phyloP scores from a whole-genome alignment of 2,888 invertebrate genomes.

The Tetanocera ferruginea region DNA sequence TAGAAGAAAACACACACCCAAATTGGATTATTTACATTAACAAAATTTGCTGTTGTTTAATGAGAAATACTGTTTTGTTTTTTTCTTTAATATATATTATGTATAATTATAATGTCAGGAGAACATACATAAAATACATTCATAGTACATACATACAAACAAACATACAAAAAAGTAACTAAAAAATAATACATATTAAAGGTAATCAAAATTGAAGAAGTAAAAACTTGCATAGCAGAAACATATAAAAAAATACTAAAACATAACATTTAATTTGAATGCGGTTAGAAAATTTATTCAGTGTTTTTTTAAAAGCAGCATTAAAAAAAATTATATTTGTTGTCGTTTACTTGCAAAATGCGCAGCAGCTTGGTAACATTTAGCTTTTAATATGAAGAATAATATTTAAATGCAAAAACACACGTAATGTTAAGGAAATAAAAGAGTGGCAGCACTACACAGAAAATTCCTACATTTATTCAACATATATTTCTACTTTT shows the following conservation, averaged over 20 bases:
- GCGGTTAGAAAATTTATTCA: constrained; percentile 29
- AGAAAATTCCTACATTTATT: neutral
- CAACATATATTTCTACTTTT: neutral
- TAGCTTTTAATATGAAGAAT: too few species aligned
- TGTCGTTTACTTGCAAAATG: neutral
- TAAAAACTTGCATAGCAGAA: constrained; percentile 3
- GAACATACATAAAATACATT: constrained; percentile 35
- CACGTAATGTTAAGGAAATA: neutral
- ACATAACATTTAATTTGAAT: constrained; percentile 8
- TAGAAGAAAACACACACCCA: constrained; percentile 71
- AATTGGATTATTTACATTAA: constrained; percentile 71
- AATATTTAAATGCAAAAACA: neutral
- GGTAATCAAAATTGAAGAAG: constrained; percentile 26
- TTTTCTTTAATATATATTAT: neutral
- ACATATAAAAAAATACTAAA: constrained; percentile 5
- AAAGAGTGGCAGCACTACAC: neutral
- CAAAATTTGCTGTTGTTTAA: constrained; percentile 58
- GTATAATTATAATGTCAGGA: constrained; percentile 1
- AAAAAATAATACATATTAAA: constrained; percentile 39
- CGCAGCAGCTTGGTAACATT: neutral
- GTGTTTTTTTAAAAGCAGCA: constrained; percentile 16
- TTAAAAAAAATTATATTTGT: neutral
- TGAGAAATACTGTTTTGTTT: constrained; percentile 18
- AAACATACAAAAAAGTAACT: constrained; percentile 34
- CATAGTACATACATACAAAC: constrained; percentile 27